Percentiles rank a stretch among this genome's conserved stretches.
These are phyloP conservation scores for Helobdella robusta DNA, from an alignment of 2,888 invertebrate genomes.

Conservation along the genomic window DNA sequence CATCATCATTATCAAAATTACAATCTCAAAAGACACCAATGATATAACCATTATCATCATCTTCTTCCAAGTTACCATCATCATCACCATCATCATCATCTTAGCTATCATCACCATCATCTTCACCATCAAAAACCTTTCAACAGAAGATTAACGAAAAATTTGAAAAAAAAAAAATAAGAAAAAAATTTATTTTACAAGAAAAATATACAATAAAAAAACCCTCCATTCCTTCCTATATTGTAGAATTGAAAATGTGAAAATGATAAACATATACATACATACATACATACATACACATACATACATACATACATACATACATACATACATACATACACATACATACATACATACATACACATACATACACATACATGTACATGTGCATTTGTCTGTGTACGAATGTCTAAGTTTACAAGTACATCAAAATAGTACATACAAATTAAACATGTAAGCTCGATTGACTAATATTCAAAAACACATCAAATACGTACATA, in stretches of 20 bases:
- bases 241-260: too few species aligned
- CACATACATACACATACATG: constrained; percentile 2
- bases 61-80: background rate
- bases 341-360: constrained; percentile 1
- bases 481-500: too few species aligned
- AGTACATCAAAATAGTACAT: too few species aligned
- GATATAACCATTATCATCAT: background rate
- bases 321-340: constrained; percentile 2
- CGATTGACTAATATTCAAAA: too few species aligned
- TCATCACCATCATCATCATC: background rate
- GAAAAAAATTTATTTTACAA: background rate
- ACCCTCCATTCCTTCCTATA: too few species aligned
- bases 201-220: background rate
- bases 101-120: background rate
- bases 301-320: constrained; percentile 2
- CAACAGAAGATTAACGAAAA: background rate
- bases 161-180: background rate
- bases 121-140: background rate
- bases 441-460: too few species aligned
- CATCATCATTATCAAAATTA: background rate
- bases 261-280: too few species aligned
- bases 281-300: constrained; percentile 2
- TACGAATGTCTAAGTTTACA: too few species aligned
- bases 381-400: too few species aligned
- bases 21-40: background rate